Evolutionary conservation across 1,140 invertebrate genomes (phyloP).

Genomic region (Brachionus angularis): DNA sequence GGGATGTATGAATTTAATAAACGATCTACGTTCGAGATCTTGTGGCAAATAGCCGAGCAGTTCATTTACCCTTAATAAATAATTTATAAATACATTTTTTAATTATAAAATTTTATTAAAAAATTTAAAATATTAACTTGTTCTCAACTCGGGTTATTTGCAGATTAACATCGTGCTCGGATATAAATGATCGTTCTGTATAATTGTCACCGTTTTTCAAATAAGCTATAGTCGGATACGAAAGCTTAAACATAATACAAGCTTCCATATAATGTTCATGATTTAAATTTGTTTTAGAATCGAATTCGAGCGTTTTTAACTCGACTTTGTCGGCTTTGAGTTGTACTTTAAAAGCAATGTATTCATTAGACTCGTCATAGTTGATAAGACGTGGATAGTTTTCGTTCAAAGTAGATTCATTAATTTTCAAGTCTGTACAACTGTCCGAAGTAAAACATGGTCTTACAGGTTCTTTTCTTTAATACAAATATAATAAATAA

Average conservation of each 20-base stretch:
- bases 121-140: too few relatives aligned
- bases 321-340: constrained; percentile 32
- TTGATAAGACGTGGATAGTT: not conserved
- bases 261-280: constrained; percentile 1
- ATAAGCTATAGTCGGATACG: constrained; percentile 27
- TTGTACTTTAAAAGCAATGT: constrained; percentile 16
- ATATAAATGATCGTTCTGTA: constrained; percentile 30
- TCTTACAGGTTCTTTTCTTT: constrained; percentile 17
- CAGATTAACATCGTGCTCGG: constrained; percentile 31
- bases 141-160: constrained; percentile 33
- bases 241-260: constrained; percentile 22
- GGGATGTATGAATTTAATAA: constrained; percentile 28
- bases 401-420: not conserved
- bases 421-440: not conserved
- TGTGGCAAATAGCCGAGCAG: constrained; percentile 29
- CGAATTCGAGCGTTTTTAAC: constrained; percentile 15
- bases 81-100: not conserved
- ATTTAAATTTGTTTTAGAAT: not conserved
- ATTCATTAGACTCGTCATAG: not conserved
- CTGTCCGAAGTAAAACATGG: too few relatives aligned
- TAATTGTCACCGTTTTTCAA: constrained; percentile 24
- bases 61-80: constrained; percentile 29
- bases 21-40: constrained; percentile 22
- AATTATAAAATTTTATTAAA: not conserved
- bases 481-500: not conserved